A percentile compares a stretch with the other conserved stretches of the same genome.
These are phyloP conservation scores for Petrocephalus zakoni DNA, from an alignment of 2,113 vertebrate species.

Conservation along the genomic window DNA sequence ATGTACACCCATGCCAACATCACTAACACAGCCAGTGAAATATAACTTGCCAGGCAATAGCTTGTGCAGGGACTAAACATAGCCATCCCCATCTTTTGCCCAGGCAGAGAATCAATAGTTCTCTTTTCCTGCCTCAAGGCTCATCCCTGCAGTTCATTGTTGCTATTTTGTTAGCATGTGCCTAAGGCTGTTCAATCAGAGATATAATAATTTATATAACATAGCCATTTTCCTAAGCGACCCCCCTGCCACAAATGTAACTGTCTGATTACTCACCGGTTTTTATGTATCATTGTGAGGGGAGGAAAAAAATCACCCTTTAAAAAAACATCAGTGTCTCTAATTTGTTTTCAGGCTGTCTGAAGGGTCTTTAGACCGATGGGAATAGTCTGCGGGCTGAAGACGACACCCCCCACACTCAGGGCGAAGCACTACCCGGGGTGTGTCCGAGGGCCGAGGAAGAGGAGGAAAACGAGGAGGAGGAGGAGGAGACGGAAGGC, in stretches of 20 bases:
- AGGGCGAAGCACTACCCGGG: constrained; percentile 57
- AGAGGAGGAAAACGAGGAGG: constrained; percentile 50
- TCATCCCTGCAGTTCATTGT: constrained; percentile 4
- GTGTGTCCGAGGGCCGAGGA: constrained; percentile 61
- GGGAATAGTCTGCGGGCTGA: not conserved
- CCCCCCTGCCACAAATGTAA: constrained; percentile 7
- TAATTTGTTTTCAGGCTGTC: constrained; percentile 13
- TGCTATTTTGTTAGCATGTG: constrained; percentile 6
- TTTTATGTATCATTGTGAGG: not conserved
- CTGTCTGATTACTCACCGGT: not conserved
- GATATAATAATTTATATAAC: not conserved
- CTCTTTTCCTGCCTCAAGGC: not conserved
- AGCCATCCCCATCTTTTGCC: not conserved
- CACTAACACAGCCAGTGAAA: constrained; percentile 17
- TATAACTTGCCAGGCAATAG: constrained; percentile 8
- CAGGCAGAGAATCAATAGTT: constrained; percentile 6
- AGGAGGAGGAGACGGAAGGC: constrained; percentile 56
- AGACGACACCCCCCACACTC: constrained; percentile 28
- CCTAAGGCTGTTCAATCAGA: not conserved
- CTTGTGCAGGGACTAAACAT: constrained; percentile 9
- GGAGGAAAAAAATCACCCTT: constrained; percentile 21
- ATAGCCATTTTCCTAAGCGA: not conserved
- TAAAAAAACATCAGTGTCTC: constrained; percentile 9
- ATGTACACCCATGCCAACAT: constrained; percentile 12
- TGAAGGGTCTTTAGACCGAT: not conserved